Evolutionary conservation across 2,888 invertebrate species (phyloP), one percentile per base, ranked within the genome.

Genomic region (Omphaloscelis lunosa): DNA sequence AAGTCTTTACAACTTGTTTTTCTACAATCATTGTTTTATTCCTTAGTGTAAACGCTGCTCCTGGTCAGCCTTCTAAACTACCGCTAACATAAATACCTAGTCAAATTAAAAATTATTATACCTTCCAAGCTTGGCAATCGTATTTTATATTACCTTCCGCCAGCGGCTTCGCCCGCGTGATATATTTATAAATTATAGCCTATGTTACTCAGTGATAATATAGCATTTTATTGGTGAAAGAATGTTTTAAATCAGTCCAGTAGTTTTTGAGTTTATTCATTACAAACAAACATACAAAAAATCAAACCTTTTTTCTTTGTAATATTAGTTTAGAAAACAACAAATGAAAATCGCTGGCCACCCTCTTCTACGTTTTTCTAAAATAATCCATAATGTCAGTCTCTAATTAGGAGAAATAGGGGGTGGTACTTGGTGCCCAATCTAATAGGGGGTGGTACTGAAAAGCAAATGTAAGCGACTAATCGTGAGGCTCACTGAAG

Each of bases 401-500:
- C 27, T 48, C 27, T 59, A 1, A 27, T 39, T 27, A 48, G 1
- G 7, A 8, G 0, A 20, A 20, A 20, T 17, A 17, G 51, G 20
- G 3, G 51, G 8, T 51, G 9, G 11, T 27, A n/a, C 29, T 12
- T 20, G 9, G 27, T 39, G 20, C n/a, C 17, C 4, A 51, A 53
- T 27, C 39, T n/a, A 20, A 20, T 17, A 17, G 51, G 20, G 3
- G 51, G 8, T 51, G 9, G 11, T 27, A n/a, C 53, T 65, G 63
- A 59, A 78, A 78, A 69, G 48, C 45, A 77, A 72, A 73, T 45
- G 17, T 48, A 77, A 82, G 58, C 58, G n/a, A 41, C 41, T 17
- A 53, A 71, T 11, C 75, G 23, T 45, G 12, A 70, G 41, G 15
- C 34, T 12, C 61, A 51, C 17, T 68, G 67, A 27, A 72, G 63